These are phyloP conservation scores for Spialia ferax DNA, from an alignment of 2,888 invertebrate species.

Conservation along the genomic window DNA sequence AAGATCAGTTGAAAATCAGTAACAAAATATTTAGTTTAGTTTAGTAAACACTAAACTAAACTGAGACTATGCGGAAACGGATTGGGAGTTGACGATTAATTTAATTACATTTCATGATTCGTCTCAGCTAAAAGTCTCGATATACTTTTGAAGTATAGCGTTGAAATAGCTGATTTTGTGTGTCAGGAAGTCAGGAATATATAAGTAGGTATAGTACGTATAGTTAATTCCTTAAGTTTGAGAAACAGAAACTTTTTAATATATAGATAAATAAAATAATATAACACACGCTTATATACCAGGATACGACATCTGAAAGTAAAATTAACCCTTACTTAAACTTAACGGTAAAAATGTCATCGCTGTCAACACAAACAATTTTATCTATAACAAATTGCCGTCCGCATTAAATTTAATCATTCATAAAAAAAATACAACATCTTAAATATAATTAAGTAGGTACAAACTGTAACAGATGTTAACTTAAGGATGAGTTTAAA, in stretches of 20 bases:
- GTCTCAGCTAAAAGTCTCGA: no score
- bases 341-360: constrained; percentile 2
- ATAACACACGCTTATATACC: background rate
- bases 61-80: no score
- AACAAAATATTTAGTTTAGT: no score
- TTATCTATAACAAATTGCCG: constrained; percentile 5
- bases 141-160: no score
- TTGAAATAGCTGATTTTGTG: no score
- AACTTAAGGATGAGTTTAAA: constrained; percentile 20
- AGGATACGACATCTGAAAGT: no score
- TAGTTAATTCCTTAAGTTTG: background rate
- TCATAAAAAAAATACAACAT: constrained; percentile 14
- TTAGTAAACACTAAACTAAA: no score
- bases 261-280: background rate
- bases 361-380: background rate
- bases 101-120: no score
- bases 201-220: no score
- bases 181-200: no score
- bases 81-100: no score
- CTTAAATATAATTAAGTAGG: constrained; percentile 26
- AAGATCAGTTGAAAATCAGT: no score
- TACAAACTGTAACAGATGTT: constrained; percentile 25
- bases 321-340: background rate
- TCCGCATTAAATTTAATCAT: background rate
- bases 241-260: background rate